Evolutionary conservation across 2,888 invertebrate species (phyloP).

Genomic region (Andrena hattorfiana): DNA sequence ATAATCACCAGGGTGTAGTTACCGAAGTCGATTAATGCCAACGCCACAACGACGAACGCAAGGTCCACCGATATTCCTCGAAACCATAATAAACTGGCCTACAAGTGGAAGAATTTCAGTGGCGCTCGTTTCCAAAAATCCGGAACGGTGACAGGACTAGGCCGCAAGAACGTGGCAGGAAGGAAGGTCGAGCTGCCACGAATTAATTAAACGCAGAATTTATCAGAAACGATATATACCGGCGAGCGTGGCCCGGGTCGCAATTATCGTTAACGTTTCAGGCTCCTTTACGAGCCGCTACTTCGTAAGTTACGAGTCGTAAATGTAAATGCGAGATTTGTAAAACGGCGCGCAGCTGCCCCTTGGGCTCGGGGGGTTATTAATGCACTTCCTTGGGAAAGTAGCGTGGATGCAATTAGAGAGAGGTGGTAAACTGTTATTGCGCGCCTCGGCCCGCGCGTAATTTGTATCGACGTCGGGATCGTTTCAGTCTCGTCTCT

Average conservation of each 20-base stretch:
- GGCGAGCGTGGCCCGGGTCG: conserved; percentile 52
- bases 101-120: neutral
- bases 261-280: conserved; percentile 72
- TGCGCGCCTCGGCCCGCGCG: conserved; percentile 33
- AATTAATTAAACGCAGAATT: conserved; percentile 70
- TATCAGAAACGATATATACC: conserved; percentile 68
- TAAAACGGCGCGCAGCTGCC: conserved; percentile 66
- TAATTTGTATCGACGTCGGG: neutral
- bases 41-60: no score
- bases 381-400: conserved; percentile 54
- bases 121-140: neutral
- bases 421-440: conserved; percentile 68
- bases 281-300: conserved; percentile 68
- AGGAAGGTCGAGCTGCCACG: conserved; percentile 44
- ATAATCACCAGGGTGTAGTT: no score
- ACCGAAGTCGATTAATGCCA: no score
- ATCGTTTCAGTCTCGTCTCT: conserved; percentile 11
- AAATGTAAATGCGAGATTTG: conserved; percentile 74
- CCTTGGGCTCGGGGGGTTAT: conserved; percentile 57
- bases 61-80: no score
- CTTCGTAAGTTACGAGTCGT: conserved; percentile 71
- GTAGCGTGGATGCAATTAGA: conserved; percentile 66
- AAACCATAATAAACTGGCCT: no score
- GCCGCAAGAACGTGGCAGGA: conserved; percentile 35
- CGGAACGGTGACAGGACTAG: neutral